These are phyloP conservation scores for Drymonia ruficornis DNA, from an alignment of 2,888 invertebrate species.

Conservation along the genomic window DNA sequence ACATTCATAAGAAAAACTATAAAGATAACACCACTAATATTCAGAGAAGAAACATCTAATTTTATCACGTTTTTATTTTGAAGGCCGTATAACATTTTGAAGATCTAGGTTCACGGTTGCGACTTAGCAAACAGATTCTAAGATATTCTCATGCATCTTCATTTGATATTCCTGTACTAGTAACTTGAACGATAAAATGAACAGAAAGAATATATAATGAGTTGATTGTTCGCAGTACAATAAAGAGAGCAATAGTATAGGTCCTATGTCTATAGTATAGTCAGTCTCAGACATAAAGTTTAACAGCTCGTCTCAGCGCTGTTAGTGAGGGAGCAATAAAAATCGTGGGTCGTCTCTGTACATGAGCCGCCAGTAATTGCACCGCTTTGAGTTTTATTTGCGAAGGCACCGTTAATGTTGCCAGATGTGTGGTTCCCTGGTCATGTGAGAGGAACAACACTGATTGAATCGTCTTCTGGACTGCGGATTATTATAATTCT, in stretches of 20 bases:
- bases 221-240: not conserved
- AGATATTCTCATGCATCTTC: not conserved
- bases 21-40: too few species aligned
- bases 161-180: not conserved
- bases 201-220: not conserved
- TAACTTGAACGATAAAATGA: not conserved
- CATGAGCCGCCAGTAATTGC: constrained; percentile 35
- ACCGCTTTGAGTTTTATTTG: constrained; percentile 39
- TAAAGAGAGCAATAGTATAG: not conserved
- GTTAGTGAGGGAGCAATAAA: constrained; percentile 31
- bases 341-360: constrained; percentile 12
- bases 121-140: not conserved
- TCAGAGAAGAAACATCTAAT: not conserved
- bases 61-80: not conserved
- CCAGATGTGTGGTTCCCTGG: constrained; percentile 18
- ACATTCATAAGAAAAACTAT: too few species aligned
- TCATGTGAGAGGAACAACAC: not conserved
- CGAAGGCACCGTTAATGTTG: constrained; percentile 22
- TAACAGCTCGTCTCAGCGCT: constrained; percentile 27
- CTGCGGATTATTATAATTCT: not conserved
- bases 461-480: not conserved
- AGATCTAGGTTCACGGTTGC: too few species aligned
- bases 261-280: not conserved
- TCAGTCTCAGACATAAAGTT: constrained; percentile 25
- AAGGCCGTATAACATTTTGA: not conserved